These are phyloP conservation scores for Cladopsammia gracilis DNA, from an alignment of 64 coral and sea anemone genomes.

Conservation along the genomic window DNA sequence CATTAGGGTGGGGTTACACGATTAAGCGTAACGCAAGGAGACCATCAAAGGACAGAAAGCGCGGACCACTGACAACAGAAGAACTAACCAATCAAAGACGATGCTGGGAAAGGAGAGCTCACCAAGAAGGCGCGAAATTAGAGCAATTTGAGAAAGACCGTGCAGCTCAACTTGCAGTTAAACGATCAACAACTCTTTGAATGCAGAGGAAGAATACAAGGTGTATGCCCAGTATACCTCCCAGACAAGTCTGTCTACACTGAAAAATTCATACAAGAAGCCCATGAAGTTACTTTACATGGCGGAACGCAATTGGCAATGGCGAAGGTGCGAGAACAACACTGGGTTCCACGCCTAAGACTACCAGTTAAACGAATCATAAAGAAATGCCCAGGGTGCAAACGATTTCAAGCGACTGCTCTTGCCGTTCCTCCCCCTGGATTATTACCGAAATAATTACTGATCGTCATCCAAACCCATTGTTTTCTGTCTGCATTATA, in stretches of 20 bases:
- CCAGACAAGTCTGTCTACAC: constrained; percentile 3
- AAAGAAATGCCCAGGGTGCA: constrained; percentile 43
- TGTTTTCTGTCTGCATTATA: too few species aligned
- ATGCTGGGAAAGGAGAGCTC: too few species aligned
- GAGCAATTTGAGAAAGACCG: background rate
- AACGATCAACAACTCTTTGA: constrained; percentile 33
- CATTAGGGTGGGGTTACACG: too few species aligned
- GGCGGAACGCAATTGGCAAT: background rate
- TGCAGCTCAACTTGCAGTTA: constrained; percentile 33
- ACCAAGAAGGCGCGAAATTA: background rate
- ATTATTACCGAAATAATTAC: constrained; percentile 1
- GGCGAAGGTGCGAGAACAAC: constrained; percentile 9
- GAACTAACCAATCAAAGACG: too few species aligned
- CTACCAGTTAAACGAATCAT: constrained; percentile 8
- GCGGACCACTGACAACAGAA: too few species aligned
- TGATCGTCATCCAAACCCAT: too few species aligned
- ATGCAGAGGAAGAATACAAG: constrained; percentile 34
- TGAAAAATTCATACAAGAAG: background rate
- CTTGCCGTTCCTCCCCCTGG: constrained; percentile 14
- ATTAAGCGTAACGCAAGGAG: too few species aligned
- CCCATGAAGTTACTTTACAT: constrained; percentile 21
- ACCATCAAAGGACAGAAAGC: too few species aligned
- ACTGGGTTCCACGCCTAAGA: background rate
- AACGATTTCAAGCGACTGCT: constrained; percentile 45
- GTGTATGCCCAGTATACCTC: constrained; percentile 10